A percentile compares a stretch with the other conserved stretches of the same genome.
Conservation (phyloP, 2,113 vertebrate species). For the Centropristis striata region DNA sequence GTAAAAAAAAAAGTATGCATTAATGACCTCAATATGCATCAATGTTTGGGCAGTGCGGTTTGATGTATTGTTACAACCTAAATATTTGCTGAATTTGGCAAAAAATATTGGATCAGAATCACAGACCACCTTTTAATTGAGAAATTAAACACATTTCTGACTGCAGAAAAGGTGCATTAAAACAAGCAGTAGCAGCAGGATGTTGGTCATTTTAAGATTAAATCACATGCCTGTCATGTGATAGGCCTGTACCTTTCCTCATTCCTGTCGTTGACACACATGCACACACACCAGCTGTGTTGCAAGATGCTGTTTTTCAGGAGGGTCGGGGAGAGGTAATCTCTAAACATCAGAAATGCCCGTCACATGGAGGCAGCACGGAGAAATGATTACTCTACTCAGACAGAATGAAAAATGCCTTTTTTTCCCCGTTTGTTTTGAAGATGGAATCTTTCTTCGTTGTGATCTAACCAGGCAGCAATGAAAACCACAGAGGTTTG, state of each 20-base stretch:
- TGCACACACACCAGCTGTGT: constrained; percentile 26
- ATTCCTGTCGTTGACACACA: constrained; percentile 37
- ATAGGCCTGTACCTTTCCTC: constrained; percentile 18
- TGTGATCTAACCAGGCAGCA: constrained; percentile 40
- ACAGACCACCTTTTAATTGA: too few species aligned
- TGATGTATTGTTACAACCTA: too few species aligned
- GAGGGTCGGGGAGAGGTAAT: constrained; percentile 22
- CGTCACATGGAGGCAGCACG: constrained; percentile 33
- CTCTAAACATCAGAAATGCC: constrained; percentile 46
- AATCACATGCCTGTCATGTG: not conserved
- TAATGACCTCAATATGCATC: too few species aligned
- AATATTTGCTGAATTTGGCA: too few species aligned
- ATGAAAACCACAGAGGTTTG: constrained; percentile 44
- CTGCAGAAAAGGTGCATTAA: not conserved
- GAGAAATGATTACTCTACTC: constrained; percentile 36
- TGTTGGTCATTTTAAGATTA: constrained; percentile 13
- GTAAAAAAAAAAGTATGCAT: too few species aligned
- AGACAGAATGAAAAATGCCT: constrained; percentile 33
- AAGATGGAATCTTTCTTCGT: constrained; percentile 24
- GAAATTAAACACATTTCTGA: too few species aligned
- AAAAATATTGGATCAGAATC: too few species aligned
- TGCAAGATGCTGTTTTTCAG: constrained; percentile 34
- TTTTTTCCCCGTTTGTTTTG: constrained; percentile 29
- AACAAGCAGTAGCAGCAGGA: constrained; percentile 32
- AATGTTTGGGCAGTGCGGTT: too few species aligned